Conservation (phyloP, 2,797 vertebrate genomes). For the Pseudochirops corinnae region DNA sequence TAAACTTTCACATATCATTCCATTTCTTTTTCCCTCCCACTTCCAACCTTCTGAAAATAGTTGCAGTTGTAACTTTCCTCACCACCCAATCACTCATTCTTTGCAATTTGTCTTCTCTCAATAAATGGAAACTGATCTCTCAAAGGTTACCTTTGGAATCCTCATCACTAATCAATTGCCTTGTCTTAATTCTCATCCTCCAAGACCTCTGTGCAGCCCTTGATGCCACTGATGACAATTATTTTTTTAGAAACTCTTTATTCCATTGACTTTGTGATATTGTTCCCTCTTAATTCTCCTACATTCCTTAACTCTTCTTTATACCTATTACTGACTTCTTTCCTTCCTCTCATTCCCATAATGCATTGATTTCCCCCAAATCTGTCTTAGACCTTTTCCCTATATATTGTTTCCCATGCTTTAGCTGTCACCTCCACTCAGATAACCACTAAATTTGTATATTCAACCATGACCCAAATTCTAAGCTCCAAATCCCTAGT, state of each 20-base stretch:
- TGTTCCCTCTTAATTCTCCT: not conserved
- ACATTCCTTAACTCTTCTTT: not conserved
- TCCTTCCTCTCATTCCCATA: not conserved
- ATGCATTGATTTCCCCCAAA: not conserved
- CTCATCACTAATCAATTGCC: not conserved
- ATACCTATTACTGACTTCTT: not conserved
- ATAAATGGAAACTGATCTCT: not conserved
- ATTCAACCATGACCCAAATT: not conserved
- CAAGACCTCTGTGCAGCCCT: not conserved
- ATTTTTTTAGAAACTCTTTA: not conserved
- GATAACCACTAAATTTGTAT: not conserved
- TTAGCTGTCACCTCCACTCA: not conserved
- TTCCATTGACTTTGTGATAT: not conserved
- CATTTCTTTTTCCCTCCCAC: not conserved
- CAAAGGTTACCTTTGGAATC: not conserved
- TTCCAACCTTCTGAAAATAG: not conserved
- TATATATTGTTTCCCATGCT: not conserved
- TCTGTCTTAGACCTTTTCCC: not conserved
- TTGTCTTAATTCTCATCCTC: not conserved
- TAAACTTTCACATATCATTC: not conserved
- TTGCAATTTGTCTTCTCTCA: not conserved
- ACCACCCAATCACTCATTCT: not conserved
- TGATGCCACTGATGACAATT: not conserved
- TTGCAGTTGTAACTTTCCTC: not conserved
- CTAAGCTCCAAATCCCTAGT: not conserved